Base-by-base conservation (phyloP, 2,797 vertebrate genomes). In the Jordanella pulchra region DNA sequence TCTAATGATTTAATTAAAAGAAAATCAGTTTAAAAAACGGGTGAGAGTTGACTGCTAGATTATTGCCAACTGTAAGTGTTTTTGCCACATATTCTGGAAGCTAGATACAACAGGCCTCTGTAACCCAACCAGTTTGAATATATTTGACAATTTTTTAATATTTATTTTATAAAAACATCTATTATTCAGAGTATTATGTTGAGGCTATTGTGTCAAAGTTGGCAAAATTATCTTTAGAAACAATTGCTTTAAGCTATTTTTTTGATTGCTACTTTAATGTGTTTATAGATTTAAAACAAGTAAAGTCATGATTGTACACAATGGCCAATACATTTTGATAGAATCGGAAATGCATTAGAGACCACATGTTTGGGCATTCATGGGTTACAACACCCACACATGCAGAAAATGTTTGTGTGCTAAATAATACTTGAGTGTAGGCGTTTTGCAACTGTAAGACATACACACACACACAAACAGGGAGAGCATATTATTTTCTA, bases 351-450 rank as follows among this genome's bases (percentile, higher is more conserved):
- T 54, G 61, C 75, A 75, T 65, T 64, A 76, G 48, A 75, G 73
- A 51, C 17, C 27, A 50, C 32, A 39, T 53, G 39, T 69, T 50
- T 76, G 73, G 69, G 63, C 69, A 83, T 79, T 84, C 55, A 67
- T 72, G 65, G 81, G 67, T 80, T 80, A 73, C 61, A 79, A 86
- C 85, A 79, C 87, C 75, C 85, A 85, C 88, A 47, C 83, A 64
- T 44, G 23, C 12, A 82, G 75, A 85, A 83, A 76, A 80, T 85
- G 79, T 89, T 76, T 72, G 73, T 77, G 77, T 67, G 50, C 81
- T 76, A 71, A 87, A 79, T 80, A 79, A 87, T 78, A 81, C 80
- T 85, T 88, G 60, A 69, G 70, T 80, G 86, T 85, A 77, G 86
- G 87, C 64, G 86, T 88, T 64, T 84, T 83, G 67, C 73, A 80